A percentile compares a stretch with the other conserved stretches of the same genome.
Evolutionary conservation across 2,113 vertebrate genomes (phyloP).

Genomic region (Melanocharis versteri): DNA sequence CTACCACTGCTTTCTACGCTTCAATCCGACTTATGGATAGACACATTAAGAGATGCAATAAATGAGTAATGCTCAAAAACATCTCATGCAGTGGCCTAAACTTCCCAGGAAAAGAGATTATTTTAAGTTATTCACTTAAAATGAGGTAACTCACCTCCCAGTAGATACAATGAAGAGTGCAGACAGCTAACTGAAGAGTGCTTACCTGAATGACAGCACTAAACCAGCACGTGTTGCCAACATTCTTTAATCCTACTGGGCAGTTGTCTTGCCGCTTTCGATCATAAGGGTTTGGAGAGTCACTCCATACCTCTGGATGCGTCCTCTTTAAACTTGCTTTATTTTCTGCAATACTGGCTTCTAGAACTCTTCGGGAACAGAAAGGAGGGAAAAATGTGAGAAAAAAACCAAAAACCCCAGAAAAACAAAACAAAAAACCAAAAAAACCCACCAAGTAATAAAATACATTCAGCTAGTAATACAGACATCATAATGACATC

Average conservation of each 20-base stretch:
- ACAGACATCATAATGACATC: neutral
- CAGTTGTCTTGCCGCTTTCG: constrained; percentile 90
- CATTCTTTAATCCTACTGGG: constrained; percentile 95
- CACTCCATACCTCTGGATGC: constrained; percentile 93
- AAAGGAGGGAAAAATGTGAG: constrained; percentile 17
- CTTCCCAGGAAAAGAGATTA: neutral
- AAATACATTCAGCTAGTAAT: neutral
- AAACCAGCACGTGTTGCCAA: constrained; percentile 99
- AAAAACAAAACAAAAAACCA: neutral
- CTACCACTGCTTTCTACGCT: neutral
- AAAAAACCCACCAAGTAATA: neutral
- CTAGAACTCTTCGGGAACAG: constrained; percentile 84
- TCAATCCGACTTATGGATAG: neutral
- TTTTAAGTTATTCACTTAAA: neutral
- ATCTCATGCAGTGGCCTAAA: neutral
- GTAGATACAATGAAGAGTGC: neutral
- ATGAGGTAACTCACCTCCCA: neutral
- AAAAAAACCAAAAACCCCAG: neutral
- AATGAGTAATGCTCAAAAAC: neutral
- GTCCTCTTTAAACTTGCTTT: constrained; percentile 95
- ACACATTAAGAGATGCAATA: neutral
- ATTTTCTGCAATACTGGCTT: constrained; percentile 98
- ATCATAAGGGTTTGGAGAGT: constrained; percentile 95
- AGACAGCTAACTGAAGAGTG: neutral
- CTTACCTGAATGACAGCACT: constrained; percentile 98